Evolutionary conservation across 2,797 vertebrate genomes (phyloP), one percentile per base, ranked within the genome.

Genomic region (Buphagus erythrorhynchus): DNA sequence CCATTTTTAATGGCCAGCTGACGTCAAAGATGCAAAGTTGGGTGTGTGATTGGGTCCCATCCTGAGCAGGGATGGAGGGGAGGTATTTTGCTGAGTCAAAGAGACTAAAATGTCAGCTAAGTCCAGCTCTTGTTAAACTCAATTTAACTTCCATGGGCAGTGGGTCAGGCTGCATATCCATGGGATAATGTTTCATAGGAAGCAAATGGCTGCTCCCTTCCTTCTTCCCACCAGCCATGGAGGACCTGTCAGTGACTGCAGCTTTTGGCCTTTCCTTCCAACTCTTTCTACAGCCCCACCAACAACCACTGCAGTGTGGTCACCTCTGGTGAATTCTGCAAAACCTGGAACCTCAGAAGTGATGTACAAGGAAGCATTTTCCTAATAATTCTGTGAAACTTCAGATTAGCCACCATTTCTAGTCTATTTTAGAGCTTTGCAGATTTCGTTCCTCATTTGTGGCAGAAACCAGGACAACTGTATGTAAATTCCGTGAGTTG

Each of bases 401-500:
- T 78, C 36, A 67, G 33, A 78, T 91, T 94, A 95, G 63, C 80
- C 89, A 78, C 11, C 90, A 69, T 93, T 93, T 90, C 79, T 66
- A 48, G 79, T 59, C 87, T 95, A 81, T 96, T 96, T 95, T 94
- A 97, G 73, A 92, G 49, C 62, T 95, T 88, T 63, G 65, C 85
- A 94, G 87, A 93, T 94, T 95, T 94, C 6, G 18, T 88, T 96
- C 94, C 85, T 91, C 68, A 1, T 91, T 86, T 92, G 91, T 93
- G 73, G 69, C 85, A 95, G 95, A 96, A 96, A 97, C 93, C 96
- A 95, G 94, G 96, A 96, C 93, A 91, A 90, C 96, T 96, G 93
- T 73, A 95, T 95, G 93, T 90, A 96, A 97, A 93, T 97, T 90
- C 59, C 3, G 9, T 63, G 89, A 93, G 94, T 94, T 96, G 93